Base-by-base conservation (phyloP, 2,888 invertebrate species). In the Marasmarcha lunaedactyla region DNA sequence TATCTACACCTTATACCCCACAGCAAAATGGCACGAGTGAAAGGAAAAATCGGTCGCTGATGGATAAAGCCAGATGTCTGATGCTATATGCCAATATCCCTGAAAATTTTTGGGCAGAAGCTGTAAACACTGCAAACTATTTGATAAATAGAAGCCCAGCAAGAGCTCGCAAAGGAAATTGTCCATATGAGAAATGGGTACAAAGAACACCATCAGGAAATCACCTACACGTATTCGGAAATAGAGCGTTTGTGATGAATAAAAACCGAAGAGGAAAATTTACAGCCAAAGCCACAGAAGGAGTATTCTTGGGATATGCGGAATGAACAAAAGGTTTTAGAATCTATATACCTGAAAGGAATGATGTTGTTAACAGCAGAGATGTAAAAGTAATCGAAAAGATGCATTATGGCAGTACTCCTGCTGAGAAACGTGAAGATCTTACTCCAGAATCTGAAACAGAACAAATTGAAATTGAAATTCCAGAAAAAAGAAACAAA, bases 21-120 rank as follows among this genome's bases (percentile, higher is more conserved):
- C 41, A 45, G 26, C 42, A 42, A 35, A 44, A 44, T 35, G 37
- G 39, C 2, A 13, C 37, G 2, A n/a, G 27, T n/a, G 39, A 41
- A 33, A 38, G 39, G 15, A 40, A 38, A 12, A 41, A 43, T 14
- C 36, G 43, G 30, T 20, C 43, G 4, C 4, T 43, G n/a, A 14
- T 43, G 3, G 43, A 40, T 4, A 43, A 38, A 15, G 38, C 44
- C 2, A 35, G 39, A 36, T 35, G 39, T 12, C 13, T 40, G 9
- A 7, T 40, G 20, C 5, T 39, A 1, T 25, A 43, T 25, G 25
- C 38, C 7, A 38, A 34, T n/a, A 12, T 14, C 13, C 34, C 36
- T 11, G 25, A 15, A 6, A 12, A 30, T 6, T 10, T 42, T 3
- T 45, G 42, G 42, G 41, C 39, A 4, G 42, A 45, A 36, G 41